Conservation (phyloP, 2,888 invertebrate species). For the Cactoblastis cactorum region DNA sequence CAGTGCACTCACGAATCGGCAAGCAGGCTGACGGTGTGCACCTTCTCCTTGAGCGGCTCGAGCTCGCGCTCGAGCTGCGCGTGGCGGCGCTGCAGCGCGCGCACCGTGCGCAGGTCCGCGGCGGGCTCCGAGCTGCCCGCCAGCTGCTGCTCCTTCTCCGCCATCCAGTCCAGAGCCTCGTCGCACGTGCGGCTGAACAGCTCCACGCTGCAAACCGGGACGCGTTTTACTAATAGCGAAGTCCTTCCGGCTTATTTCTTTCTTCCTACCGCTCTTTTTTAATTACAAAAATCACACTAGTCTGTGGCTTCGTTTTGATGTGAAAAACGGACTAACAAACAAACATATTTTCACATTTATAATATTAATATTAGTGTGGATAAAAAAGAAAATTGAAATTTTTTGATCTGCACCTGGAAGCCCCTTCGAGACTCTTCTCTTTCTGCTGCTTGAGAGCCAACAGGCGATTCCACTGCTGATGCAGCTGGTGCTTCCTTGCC, state of each 20-base stretch:
- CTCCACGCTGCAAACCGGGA: slow-evolving; percentile 96
- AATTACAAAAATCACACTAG: no score
- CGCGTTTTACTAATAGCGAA: no score
- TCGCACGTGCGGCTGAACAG: slow-evolving; percentile 97
- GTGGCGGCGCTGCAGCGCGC: slow-evolving; percentile 93
- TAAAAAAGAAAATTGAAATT: no score
- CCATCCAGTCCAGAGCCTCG: slow-evolving; percentile 98
- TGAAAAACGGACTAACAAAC: no score
- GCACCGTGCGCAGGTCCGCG: slow-evolving; percentile 93
- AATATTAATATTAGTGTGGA: no score
- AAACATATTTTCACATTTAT: no score
- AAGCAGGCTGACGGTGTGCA: slow-evolving; percentile 90
- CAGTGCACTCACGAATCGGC: slow-evolving; percentile 86
- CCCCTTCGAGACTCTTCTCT: slow-evolving; percentile 94
- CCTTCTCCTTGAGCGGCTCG: slow-evolving; percentile 96
- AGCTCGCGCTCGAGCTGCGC: slow-evolving; percentile 96
- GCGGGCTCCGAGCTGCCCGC: slow-evolving; percentile 87
- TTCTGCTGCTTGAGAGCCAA: slow-evolving; percentile 92
- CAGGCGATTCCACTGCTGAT: slow-evolving; percentile 92
- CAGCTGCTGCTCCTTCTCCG: slow-evolving; percentile 95
- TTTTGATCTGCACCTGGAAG: slow-evolving; percentile 84
- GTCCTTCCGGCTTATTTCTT: no score
- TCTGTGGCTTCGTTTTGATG: no score
- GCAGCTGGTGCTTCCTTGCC: slow-evolving; percentile 90
- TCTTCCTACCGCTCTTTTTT: no score